A percentile compares a stretch with the other conserved stretches of the same genome.
Evolutionary conservation across 1,140 invertebrate genomes (phyloP).

Genomic region (Cryptotermes secundus): DNA sequence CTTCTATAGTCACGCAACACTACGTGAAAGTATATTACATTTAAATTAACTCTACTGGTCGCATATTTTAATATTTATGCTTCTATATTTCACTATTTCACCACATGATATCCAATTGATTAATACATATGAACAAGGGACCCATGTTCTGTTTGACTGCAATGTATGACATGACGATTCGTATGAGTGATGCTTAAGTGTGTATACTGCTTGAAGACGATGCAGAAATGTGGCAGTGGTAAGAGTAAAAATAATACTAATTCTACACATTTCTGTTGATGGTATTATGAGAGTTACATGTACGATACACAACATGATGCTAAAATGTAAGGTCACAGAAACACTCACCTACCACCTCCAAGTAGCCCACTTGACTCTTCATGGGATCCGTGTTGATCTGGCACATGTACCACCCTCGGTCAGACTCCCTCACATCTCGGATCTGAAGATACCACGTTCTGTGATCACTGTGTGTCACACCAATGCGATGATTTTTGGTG

Average conservation of each 20-base stretch:
- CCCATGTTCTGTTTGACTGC: too few relatives aligned
- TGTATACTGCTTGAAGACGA: background rate
- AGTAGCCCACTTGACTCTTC: slow-evolving; percentile 57
- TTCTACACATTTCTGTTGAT: background rate
- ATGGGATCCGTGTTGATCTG: slow-evolving; percentile 62
- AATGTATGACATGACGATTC: too few relatives aligned
- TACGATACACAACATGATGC: too few relatives aligned
- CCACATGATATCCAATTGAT: too few relatives aligned
- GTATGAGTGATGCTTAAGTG: too few relatives aligned
- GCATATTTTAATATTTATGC: too few relatives aligned
- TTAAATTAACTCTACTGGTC: too few relatives aligned
- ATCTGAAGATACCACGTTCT: slow-evolving; percentile 57
- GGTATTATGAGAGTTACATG: background rate
- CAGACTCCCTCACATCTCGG: slow-evolving; percentile 50
- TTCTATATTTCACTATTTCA: too few relatives aligned
- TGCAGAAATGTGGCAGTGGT: background rate
- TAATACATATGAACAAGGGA: too few relatives aligned
- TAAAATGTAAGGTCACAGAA: background rate
- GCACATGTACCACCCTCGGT: slow-evolving; percentile 59
- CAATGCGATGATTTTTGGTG: slow-evolving; percentile 59
- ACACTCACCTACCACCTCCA: slow-evolving; percentile 58
- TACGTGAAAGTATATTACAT: too few relatives aligned
- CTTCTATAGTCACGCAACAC: too few relatives aligned
- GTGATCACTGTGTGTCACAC: slow-evolving; percentile 56
- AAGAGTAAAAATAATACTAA: background rate